Base-by-base conservation (phyloP, 2,113 vertebrate species). In the Sitta europaea region DNA sequence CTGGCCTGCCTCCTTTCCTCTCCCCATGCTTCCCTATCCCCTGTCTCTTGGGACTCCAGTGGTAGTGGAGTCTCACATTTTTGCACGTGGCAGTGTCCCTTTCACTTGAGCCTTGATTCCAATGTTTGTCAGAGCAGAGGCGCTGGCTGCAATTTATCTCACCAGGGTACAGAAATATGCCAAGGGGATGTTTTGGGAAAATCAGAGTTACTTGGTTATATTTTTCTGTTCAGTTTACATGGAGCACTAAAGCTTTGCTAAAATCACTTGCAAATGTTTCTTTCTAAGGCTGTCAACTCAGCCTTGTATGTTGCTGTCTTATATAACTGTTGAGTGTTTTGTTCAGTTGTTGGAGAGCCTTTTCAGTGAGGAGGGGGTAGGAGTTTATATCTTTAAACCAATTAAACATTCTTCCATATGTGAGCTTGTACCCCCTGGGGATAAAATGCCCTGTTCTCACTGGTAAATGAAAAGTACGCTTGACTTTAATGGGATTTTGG, bases 351-450 rank as follows among this genome's bases (percentile, higher is more conserved):
- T 71, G 75, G 59, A 95, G 73, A 90, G 31, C 36, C n/a, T 18
- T 70, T 90, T 67, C 57, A 59, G 42, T 33, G 76, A 91, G 33
- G 59, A 80, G 23, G 25, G 42, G 9, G 12, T 2, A 14, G 48
- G 40, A 90, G 47, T 90, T 96, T 71, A 80, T 92, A 45, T 83
- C 55, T 95, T 88, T 88, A 95, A 94, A 80, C 68, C 82, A 94
- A 71, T 95, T 94, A 93, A 95, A 92, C 14, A 0, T 55, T 74
- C 93, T 96, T 94, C 77, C 35, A 38, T 83, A 73, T 59, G 72
- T 80, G 48, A 95, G 63, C 82, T 95, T 83, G 80, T 65, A 93
- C 45, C 53, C 65, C 75, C 78, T 85, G 90, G 59, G 63, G 65
- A 90, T 95, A 59, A 92, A 92, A 63, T 0, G 1, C 36, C 48